Percentiles rank a stretch among this genome's conserved stretches.
Evolutionary conservation across 1,140 invertebrate species (phyloP).

Genomic region (Euwallacea similis): DNA sequence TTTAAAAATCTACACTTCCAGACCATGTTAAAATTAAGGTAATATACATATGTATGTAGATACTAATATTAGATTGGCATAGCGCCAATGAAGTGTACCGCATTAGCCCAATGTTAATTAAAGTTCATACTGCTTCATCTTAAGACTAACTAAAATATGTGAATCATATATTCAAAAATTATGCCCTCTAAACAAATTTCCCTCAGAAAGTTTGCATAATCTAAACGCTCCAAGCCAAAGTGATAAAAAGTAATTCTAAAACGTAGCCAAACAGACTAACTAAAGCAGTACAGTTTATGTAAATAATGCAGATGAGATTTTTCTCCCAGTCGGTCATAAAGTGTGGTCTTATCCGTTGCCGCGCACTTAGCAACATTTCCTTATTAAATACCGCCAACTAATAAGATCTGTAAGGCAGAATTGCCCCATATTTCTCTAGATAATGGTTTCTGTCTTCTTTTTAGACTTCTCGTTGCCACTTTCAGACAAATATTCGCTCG

Average conservation of each 20-base stretch:
- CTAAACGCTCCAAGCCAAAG: slow-evolving; percentile 3
- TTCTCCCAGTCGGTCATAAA: slow-evolving; percentile 50
- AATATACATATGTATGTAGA: too few species aligned
- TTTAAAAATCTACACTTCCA: too few species aligned
- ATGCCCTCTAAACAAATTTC: background rate
- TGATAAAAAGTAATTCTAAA: slow-evolving; percentile 29
- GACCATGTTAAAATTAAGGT: too few species aligned
- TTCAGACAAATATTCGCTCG: slow-evolving; percentile 38
- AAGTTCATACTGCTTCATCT: too few species aligned
- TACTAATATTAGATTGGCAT: too few species aligned
- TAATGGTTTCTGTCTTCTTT: slow-evolving; percentile 45
- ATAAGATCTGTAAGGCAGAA: slow-evolving; percentile 49
- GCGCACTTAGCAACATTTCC: slow-evolving; percentile 50
- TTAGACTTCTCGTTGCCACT: slow-evolving; percentile 37
- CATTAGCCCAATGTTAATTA: too few species aligned
- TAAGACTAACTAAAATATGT: background rate
- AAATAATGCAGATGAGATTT: slow-evolving; percentile 54
- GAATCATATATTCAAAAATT: background rate
- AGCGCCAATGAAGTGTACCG: too few species aligned
- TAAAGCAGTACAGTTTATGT: slow-evolving; percentile 50
- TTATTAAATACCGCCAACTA: slow-evolving; percentile 52
- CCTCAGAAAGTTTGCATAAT: background rate
- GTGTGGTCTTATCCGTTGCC: slow-evolving; percentile 47
- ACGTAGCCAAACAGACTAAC: slow-evolving; percentile 27
- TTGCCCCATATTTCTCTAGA: slow-evolving; percentile 46